Evolutionary conservation across 2,888 invertebrate species (phyloP).

Genomic region (Drosophila fungiperda): DNA sequence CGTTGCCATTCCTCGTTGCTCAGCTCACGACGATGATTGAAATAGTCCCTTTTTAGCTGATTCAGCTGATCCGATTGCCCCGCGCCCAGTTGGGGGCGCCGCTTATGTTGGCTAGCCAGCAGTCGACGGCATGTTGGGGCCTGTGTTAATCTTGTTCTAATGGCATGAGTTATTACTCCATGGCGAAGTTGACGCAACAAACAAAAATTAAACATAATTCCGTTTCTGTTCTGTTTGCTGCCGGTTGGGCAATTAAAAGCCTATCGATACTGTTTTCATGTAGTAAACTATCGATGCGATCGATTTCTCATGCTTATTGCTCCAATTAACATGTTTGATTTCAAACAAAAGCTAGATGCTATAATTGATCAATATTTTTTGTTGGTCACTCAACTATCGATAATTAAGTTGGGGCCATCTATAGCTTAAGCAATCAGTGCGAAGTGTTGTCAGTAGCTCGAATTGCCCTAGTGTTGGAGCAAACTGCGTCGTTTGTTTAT

Average conservation of each 20-base stretch:
- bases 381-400: conserved; percentile 12
- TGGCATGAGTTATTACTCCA: not conserved
- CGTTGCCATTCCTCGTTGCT: conserved; percentile 73
- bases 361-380: not conserved
- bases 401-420: conserved; percentile 9
- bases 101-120: conserved; percentile 62
- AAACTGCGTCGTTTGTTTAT: conserved; percentile 27
- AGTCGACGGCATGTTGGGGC: conserved; percentile 15
- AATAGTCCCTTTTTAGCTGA: conserved; percentile 60
- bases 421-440: not conserved
- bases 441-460: conserved; percentile 7
- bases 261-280: conserved; percentile 9
- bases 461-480: conserved; percentile 7
- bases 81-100: conserved; percentile 53
- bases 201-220: conserved; percentile 54
- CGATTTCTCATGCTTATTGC: not conserved
- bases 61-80: conserved; percentile 63
- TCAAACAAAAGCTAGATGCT: not conserved
- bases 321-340: not conserved
- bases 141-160: not conserved
- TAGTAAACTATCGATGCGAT: not conserved
- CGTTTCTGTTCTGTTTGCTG: conserved; percentile 18
- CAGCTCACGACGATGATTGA: conserved; percentile 50
- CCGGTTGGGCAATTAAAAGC: conserved; percentile 33
- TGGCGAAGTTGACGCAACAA: conserved; percentile 37